A percentile compares a stretch with the other conserved stretches of the same genome.
phyloP scores from a whole-genome alignment of 2,888 invertebrate genomes.

The Hipparchia semele region DNA sequence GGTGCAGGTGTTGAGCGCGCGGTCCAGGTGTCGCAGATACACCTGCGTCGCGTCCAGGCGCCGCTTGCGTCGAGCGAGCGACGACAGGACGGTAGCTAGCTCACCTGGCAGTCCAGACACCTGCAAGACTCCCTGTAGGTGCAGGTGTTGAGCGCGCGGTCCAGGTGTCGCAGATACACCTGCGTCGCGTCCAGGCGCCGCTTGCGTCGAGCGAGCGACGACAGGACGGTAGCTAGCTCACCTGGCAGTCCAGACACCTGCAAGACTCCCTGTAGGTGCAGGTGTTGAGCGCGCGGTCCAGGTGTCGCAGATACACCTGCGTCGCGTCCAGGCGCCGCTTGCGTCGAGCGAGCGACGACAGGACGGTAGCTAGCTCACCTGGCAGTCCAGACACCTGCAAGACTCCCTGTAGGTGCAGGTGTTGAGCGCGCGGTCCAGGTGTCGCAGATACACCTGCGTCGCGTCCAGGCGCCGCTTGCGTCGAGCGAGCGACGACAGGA shows the following conservation, averaged over 20 bases:
- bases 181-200: too few relatives aligned
- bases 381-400: conserved; percentile 71
- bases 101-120: conserved; percentile 72
- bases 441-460: conserved; percentile 58
- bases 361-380: conserved; percentile 51
- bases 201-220: too few relatives aligned
- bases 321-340: too few relatives aligned
- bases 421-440: conserved; percentile 59
- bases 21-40: conserved; percentile 61
- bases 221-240: too few relatives aligned
- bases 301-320: too few relatives aligned
- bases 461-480: conserved; percentile 58
- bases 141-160: conserved; percentile 60
- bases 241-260: too few relatives aligned
- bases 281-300: too few relatives aligned
- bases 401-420: conserved; percentile 70
- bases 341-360: too few relatives aligned
- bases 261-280: too few relatives aligned
- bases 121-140: conserved; percentile 74
- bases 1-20: conserved; percentile 60
- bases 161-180: conserved; percentile 59
- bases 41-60: conserved; percentile 53
- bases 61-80: conserved; percentile 61
- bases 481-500: conserved; percentile 54
- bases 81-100: conserved; percentile 45